Conservation (phyloP, 2,888 invertebrate species). For the Cephus sareptanus region DNA sequence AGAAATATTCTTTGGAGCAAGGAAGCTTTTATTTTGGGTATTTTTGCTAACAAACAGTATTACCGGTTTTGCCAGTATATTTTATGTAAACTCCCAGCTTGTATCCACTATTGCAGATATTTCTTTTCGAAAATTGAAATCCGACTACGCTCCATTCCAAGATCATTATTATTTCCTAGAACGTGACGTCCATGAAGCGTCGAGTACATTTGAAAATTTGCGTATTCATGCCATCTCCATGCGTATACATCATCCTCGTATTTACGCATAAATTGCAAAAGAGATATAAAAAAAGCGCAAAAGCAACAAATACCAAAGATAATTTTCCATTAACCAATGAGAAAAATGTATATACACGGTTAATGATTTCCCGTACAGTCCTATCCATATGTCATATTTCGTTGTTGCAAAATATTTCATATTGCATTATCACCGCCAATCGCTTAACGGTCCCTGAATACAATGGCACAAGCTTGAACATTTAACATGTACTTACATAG, state of each 20-base stretch:
- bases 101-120: neutral
- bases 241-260: neutral
- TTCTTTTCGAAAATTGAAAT: neutral
- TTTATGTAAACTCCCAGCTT: neutral
- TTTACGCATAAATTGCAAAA: neutral
- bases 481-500: conserved; percentile 80
- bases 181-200: neutral
- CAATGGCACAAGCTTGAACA: neutral
- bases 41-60: neutral
- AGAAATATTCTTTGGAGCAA: neutral
- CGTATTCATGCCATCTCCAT: neutral
- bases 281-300: neutral
- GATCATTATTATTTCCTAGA: neutral
- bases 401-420: neutral
- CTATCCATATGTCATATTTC: neutral
- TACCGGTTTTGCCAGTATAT: neutral
- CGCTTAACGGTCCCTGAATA: neutral
- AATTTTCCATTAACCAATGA: neutral
- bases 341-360: neutral
- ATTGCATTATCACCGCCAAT: neutral
- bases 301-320: neutral
- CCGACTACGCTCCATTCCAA: neutral
- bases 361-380: neutral
- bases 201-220: neutral
- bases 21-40: neutral